These are phyloP conservation scores for Sycobia sp. DNA, from an alignment of 1,140 invertebrate genomes.

Conservation along the genomic window DNA sequence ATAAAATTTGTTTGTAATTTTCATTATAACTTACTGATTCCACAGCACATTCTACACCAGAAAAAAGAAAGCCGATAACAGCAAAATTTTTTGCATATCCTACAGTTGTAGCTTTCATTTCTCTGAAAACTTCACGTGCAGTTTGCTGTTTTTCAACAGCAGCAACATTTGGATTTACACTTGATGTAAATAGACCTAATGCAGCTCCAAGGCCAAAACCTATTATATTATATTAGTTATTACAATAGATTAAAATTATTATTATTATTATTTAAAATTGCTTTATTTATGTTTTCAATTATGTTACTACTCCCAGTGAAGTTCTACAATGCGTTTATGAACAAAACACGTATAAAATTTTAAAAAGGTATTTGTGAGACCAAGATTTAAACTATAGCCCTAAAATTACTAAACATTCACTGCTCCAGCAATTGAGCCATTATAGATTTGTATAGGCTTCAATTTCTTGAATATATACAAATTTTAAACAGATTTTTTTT, in stretches of 20 bases:
- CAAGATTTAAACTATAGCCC: too few relatives aligned
- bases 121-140: slow-evolving; percentile 80
- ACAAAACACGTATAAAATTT: too few relatives aligned
- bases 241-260: neutral
- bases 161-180: slow-evolving; percentile 87
- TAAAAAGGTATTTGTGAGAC: too few relatives aligned
- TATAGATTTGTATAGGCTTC: too few relatives aligned
- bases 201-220: slow-evolving; percentile 92
- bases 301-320: too few relatives aligned
- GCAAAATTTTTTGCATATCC: slow-evolving; percentile 98
- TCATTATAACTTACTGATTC: slow-evolving; percentile 73
- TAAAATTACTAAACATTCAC: too few relatives aligned
- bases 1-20: slow-evolving; percentile 13
- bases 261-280: neutral
- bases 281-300: too few relatives aligned
- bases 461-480: too few relatives aligned
- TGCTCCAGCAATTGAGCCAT: too few relatives aligned
- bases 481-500: too few relatives aligned
- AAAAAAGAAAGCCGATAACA: slow-evolving; percentile 89
- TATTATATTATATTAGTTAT: slow-evolving; percentile 52
- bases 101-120: slow-evolving; percentile 90
- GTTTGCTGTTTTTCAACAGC: slow-evolving; percentile 82
- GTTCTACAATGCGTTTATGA: too few relatives aligned
- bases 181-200: slow-evolving; percentile 93
- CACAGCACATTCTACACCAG: slow-evolving; percentile 89